Evolutionary conservation across 2,797 vertebrate genomes (phyloP).

Genomic region (Danio jaintianensis): DNA sequence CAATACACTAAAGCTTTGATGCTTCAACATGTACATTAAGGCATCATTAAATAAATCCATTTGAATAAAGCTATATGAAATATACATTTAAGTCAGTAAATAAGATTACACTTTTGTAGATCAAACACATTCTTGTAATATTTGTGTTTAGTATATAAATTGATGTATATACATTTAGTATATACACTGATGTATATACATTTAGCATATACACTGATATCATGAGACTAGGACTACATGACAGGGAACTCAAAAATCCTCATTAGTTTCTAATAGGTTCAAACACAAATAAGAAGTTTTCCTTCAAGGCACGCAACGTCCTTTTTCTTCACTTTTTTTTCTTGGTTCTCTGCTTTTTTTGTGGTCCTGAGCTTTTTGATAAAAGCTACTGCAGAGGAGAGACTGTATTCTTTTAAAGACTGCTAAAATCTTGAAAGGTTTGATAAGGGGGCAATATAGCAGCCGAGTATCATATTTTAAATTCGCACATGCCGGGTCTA

Average conservation of each 20-base stretch:
- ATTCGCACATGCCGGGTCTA: slow-evolving; percentile 53
- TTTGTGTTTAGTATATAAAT: too few relatives aligned
- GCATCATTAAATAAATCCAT: neutral
- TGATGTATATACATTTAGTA: too few relatives aligned
- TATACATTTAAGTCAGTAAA: neutral
- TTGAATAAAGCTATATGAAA: neutral
- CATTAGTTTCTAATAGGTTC: slow-evolving; percentile 78
- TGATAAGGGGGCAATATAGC: slow-evolving; percentile 44
- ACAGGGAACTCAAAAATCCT: slow-evolving; percentile 70
- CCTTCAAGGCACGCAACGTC: slow-evolving; percentile 76
- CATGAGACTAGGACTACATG: slow-evolving; percentile 41
- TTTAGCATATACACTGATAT: too few relatives aligned
- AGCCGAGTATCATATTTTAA: slow-evolving; percentile 59
- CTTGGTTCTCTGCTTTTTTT: slow-evolving; percentile 65
- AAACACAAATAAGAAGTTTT: slow-evolving; percentile 77
- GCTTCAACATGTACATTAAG: neutral
- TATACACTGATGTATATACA: too few relatives aligned
- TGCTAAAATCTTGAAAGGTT: slow-evolving; percentile 71
- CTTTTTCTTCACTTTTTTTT: slow-evolving; percentile 69
- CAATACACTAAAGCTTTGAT: neutral
- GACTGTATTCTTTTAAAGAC: slow-evolving; percentile 64
- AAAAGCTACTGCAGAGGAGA: slow-evolving; percentile 63
- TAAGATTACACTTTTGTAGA: neutral
- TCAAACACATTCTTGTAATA: neutral
- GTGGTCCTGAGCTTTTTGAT: slow-evolving; percentile 68